Evolutionary conservation across 1,140 invertebrate species (phyloP).

Genomic region (roundworm (Caenorhabditis elegans)): WBcel235 BX284602.5:9732001-9732500

Average conservation of each 20-base stretch:
- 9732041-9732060: not conserved
- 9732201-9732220: not conserved
- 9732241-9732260: not conserved
- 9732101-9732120: not conserved
- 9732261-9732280: not conserved
- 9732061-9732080: not conserved
- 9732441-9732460: too few species aligned
- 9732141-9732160: constrained; percentile 17
- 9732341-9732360: too few species aligned
- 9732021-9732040: not conserved
- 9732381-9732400: too few species aligned
- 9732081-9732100: constrained; percentile 1
- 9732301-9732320: not conserved
- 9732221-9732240: not conserved
- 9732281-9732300: not conserved
- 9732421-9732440: too few species aligned
- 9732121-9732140: constrained; percentile 17
- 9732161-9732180: not conserved
- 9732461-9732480: too few species aligned
- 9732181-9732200: not conserved
- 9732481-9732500: too few species aligned
- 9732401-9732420: too few species aligned
- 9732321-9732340: too few species aligned
- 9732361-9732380: too few species aligned
- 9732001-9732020: not conserved